phyloP scores from a whole-genome alignment of 2,113 vertebrate species.

The Ancistrus triradiatus region DNA sequence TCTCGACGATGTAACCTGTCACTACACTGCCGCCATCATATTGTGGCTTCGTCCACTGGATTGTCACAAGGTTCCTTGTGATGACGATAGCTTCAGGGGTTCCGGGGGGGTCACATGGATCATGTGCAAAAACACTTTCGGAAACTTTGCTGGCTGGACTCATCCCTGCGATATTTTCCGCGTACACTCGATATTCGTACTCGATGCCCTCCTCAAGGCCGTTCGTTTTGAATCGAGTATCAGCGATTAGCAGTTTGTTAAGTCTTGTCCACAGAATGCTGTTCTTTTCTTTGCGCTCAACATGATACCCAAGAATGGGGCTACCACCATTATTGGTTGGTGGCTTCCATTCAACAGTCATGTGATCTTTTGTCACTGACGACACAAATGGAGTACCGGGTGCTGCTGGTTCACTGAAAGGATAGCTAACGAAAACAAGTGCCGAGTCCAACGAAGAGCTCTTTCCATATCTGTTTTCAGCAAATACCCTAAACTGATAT shows the following conservation, averaged over 20 bases:
- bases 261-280: conserved; percentile 93
- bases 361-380: conserved; percentile 84
- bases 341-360: conserved; percentile 91
- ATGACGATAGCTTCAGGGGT: conserved; percentile 89
- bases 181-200: conserved; percentile 95
- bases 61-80: conserved; percentile 85
- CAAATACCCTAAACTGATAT: conserved; percentile 95
- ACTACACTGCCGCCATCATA: conserved; percentile 94
- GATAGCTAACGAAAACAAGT: conserved; percentile 85
- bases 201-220: conserved; percentile 95
- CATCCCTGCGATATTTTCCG: conserved; percentile 92
- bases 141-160: conserved; percentile 90
- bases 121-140: conserved; percentile 85
- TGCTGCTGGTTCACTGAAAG: conserved; percentile 87
- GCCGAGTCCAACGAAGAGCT: conserved; percentile 81
- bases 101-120: conserved; percentile 91
- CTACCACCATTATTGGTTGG: conserved; percentile 92
- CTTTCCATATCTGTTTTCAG: conserved; percentile 97
- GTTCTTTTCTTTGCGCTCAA: conserved; percentile 97
- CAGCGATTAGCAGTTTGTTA: conserved; percentile 86
- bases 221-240: conserved; percentile 85
- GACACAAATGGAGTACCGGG: conserved; percentile 85
- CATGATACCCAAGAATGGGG: conserved; percentile 86
- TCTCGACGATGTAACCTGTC: conserved; percentile 91
- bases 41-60: conserved; percentile 89